Evolutionary conservation across 1,140 invertebrate species (phyloP), one percentile per base, ranked within the genome.

Genomic region (Himalopsyche phryganea): DNA sequence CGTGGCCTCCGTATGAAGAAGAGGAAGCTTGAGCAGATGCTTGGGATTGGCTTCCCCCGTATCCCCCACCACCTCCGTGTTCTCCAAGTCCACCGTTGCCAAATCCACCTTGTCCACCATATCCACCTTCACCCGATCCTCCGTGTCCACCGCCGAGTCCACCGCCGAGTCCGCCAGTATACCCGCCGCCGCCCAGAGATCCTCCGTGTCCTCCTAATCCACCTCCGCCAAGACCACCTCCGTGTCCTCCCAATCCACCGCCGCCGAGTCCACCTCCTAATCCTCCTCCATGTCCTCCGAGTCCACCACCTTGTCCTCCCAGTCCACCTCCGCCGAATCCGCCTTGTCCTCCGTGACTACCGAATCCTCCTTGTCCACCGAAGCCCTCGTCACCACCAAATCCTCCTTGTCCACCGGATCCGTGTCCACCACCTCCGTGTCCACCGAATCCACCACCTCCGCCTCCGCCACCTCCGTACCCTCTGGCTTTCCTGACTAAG

Each of bases 401-500:
- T 53, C 78, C 70, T 50, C 74, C 72, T 28, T 72, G 69, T 35
- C 63, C 61, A 7, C 69, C 67, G 23, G 53, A 57, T 9, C 72
- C 66, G 5, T 70, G 69, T 50, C 76, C 74, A 3, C 78, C 71
- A 51, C 79, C 51, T 1, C 23, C 73, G 13, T 72, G 69, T 35
- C 63, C 61, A 7, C 69, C 67, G 23, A 53, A 57, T 9, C 72
- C 66, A 6, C 76, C 74, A 3, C 78, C 71, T 51, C 79, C 51
- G 1, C 23, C 73, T n/a, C 72, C 72, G 19, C 73, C 69, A 33
- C 62, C 60, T 6, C 68, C 67, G 33, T 58, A 56, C 7, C 72
- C 67, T 6, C 71, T 69, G 50, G 76, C 74, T 10, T 78, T 70
- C 53, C 79, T 76, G 28, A 74, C 71, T 11, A 53, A 40, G 3